These are phyloP conservation scores for Melospiza melodia DNA, from an alignment of 2,113 vertebrate genomes.

Conservation along the genomic window DNA sequence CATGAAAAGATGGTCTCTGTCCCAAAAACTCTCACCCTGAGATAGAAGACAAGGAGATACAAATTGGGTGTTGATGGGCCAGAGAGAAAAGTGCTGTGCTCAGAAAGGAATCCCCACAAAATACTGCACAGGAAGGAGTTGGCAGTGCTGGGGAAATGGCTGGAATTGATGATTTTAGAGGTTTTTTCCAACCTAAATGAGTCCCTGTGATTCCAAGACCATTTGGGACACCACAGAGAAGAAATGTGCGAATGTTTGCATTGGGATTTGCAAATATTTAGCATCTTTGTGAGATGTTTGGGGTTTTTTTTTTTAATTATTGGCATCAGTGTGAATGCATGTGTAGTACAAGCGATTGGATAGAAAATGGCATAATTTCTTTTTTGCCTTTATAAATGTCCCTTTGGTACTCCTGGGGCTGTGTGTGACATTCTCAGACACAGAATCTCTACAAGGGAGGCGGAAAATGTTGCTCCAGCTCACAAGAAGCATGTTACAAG, in stretches of 20 bases:
- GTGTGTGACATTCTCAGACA: not conserved
- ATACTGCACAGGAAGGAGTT: not conserved
- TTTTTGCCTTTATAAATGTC: not conserved
- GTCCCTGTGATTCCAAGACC: not conserved
- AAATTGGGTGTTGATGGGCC: not conserved
- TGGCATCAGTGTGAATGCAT: not conserved
- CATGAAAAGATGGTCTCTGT: slow-evolving; percentile 7
- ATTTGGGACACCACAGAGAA: fast-evolving
- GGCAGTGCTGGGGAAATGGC: not conserved
- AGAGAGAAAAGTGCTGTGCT: not conserved
- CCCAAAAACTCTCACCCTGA: slow-evolving; percentile 9
- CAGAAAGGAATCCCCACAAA: not conserved
- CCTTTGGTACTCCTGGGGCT: not conserved
- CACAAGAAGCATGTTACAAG: not conserved
- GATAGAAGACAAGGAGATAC: not conserved
- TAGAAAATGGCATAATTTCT: fast-evolving
- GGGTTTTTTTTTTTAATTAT: not conserved
- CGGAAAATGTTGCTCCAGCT: not conserved
- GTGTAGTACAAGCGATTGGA: not conserved
- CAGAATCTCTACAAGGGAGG: not conserved
- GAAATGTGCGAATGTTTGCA: not conserved
- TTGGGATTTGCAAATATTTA: not conserved
- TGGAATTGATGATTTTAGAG: not conserved
- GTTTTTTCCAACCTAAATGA: not conserved
- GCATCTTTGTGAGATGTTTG: fast-evolving